Conservation (phyloP, 64 coral and sea anemone species). For the Stylophora pistillata region DNA sequence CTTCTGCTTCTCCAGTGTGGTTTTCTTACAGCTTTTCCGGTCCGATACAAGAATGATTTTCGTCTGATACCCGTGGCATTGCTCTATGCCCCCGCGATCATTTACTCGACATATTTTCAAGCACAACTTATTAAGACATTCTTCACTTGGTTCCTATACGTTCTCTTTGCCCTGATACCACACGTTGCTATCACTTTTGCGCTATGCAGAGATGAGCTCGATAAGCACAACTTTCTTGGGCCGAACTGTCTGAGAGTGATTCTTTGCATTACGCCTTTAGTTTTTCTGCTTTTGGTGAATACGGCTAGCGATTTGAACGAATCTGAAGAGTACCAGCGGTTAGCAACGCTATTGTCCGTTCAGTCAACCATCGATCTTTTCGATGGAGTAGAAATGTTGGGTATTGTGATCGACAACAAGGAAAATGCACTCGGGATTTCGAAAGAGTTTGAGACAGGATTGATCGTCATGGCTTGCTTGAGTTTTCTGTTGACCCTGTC, state of each 20-base stretch:
- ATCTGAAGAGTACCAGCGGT: neutral
- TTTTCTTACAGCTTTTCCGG: neutral
- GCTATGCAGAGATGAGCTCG: constrained; percentile 9
- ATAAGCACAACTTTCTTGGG: constrained; percentile 43
- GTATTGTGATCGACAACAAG: constrained; percentile 29
- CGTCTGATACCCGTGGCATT: neutral
- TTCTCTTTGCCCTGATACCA: neutral
- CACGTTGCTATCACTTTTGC: neutral
- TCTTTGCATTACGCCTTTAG: constrained; percentile 14
- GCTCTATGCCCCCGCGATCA: neutral
- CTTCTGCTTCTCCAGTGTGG: neutral
- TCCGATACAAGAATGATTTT: neutral
- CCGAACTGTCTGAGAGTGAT: constrained; percentile 38
- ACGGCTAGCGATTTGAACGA: neutral
- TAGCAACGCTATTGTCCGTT: neutral
- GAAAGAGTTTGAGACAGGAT: neutral
- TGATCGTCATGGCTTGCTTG: constrained; percentile 32
- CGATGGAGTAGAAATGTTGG: constrained; percentile 52
- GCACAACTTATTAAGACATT: neutral
- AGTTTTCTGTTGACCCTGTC: constrained; percentile 33
- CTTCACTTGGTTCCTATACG: neutral
- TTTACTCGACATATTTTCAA: neutral
- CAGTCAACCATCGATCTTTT: constrained; percentile 49
- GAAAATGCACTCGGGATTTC: neutral
- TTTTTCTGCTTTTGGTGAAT: constrained; percentile 37